A percentile compares a stretch with the other conserved stretches of the same genome.
These are phyloP conservation scores for Onthophagus sagittarius DNA, from an alignment of 2,888 invertebrate species.

Conservation along the genomic window DNA sequence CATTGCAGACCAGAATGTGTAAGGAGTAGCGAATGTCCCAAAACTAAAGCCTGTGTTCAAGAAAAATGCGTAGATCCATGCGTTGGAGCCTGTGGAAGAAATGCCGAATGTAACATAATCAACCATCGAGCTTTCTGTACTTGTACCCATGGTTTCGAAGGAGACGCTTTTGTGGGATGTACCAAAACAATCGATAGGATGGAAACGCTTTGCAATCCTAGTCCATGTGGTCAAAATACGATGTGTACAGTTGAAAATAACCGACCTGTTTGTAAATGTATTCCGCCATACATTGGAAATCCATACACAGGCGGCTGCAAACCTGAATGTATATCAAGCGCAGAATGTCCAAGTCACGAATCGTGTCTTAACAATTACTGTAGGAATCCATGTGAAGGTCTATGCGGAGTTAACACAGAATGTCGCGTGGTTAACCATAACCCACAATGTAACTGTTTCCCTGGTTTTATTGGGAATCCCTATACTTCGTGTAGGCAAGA, in stretches of 20 bases:
- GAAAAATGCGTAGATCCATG: slow-evolving; percentile 84
- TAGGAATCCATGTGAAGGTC: slow-evolving; percentile 78
- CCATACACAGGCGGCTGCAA: slow-evolving; percentile 81
- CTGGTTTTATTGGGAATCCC: slow-evolving; percentile 78
- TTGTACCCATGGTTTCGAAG: slow-evolving; percentile 71
- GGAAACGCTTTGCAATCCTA: slow-evolving; percentile 67
- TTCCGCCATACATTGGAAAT: slow-evolving; percentile 84
- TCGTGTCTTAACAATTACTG: slow-evolving; percentile 83
- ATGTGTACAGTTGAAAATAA: slow-evolving; percentile 69
- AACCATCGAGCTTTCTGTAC: slow-evolving; percentile 79
- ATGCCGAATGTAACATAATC: slow-evolving; percentile 75
- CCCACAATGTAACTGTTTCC: slow-evolving; percentile 75
- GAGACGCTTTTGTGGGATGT: slow-evolving; percentile 82
- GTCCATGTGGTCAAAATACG: slow-evolving; percentile 83
- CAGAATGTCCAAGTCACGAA: slow-evolving; percentile 73
- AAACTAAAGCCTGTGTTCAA: slow-evolving; percentile 73
- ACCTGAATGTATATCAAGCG: slow-evolving; percentile 79
- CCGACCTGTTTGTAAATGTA: slow-evolving; percentile 73
- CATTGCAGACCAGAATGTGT: slow-evolving; percentile 81
- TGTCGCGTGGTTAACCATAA: slow-evolving; percentile 79
- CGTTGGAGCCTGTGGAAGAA: slow-evolving; percentile 69
- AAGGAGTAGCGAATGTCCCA: slow-evolving; percentile 75
- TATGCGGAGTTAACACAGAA: slow-evolving; percentile 79
- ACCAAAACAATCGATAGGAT: slow-evolving; percentile 45
- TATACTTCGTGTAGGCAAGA: slow-evolving; percentile 70